Evolutionary conservation across 2,797 vertebrate species (phyloP).

Genomic region (Enteromius trimaculatus): DNA sequence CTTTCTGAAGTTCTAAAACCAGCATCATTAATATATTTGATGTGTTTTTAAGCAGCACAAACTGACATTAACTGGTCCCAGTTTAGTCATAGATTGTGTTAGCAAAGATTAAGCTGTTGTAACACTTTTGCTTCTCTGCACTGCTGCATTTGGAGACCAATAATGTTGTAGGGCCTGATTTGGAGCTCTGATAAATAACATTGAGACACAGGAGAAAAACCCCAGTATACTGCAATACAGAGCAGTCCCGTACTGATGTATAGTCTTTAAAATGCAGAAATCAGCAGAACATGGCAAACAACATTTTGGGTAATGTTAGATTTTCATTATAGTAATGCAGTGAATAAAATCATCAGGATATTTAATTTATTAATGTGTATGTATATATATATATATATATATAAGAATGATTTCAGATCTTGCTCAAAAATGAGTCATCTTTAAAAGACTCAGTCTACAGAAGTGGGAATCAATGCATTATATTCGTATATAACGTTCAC

Average conservation of each 20-base stretch:
- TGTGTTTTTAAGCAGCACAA: constrained; percentile 4
- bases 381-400: not conserved
- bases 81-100: not conserved
- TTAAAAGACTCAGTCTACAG: no score
- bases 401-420: not conserved
- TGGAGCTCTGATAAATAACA: not conserved
- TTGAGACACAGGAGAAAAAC: not conserved
- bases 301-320: not conserved
- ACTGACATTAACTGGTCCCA: not conserved
- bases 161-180: not conserved
- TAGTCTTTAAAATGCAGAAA: not conserved
- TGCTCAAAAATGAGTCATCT: not conserved
- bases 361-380: not conserved
- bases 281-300: not conserved
- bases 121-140: not conserved
- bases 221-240: not conserved
- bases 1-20: not conserved
- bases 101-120: not conserved
- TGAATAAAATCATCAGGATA: not conserved
- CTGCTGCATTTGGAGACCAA: not conserved
- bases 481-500: not conserved
- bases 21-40: not conserved
- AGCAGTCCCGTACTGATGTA: not conserved
- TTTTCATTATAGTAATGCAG: not conserved
- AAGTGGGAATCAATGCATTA: not conserved